Evolutionary conservation across 2,797 vertebrate species (phyloP).

Genomic region (Galaxias olidus): DNA sequence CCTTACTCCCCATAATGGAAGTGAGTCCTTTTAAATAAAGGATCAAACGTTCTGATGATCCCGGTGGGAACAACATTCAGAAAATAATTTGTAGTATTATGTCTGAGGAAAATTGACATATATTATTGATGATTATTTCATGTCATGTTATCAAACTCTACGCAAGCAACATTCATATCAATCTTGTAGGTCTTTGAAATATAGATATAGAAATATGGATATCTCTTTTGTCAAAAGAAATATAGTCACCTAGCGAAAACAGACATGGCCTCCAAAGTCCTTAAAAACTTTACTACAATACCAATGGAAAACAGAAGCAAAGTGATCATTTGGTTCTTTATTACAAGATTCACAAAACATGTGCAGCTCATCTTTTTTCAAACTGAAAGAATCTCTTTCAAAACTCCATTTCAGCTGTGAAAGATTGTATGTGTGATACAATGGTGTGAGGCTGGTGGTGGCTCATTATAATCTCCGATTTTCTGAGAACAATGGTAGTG

Average conservation of each 20-base stretch:
- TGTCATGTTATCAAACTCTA: slow-evolving; percentile 24
- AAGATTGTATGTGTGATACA: slow-evolving; percentile 50
- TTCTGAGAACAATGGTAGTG: slow-evolving; percentile 62
- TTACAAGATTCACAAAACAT: slow-evolving; percentile 22
- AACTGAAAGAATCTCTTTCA: slow-evolving; percentile 50
- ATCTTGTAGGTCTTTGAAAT: too few species aligned
- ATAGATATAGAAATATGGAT: too few species aligned
- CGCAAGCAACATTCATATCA: too few species aligned
- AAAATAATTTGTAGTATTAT: slow-evolving; percentile 30
- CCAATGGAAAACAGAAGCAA: slow-evolving; percentile 4
- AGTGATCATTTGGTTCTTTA: slow-evolving; percentile 10
- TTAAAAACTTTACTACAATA: too few species aligned
- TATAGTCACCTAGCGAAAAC: too few species aligned
- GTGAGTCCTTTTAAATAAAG: slow-evolving; percentile 26
- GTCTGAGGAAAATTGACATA: slow-evolving; percentile 48
- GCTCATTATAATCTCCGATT: slow-evolving; percentile 69
- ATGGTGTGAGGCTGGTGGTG: slow-evolving; percentile 56
- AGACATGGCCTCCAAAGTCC: too few species aligned
- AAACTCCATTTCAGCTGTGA: slow-evolving; percentile 55
- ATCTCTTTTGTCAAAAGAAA: too few species aligned
- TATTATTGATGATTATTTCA: slow-evolving; percentile 50
- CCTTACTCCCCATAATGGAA: slow-evolving; percentile 16
- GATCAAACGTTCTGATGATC: slow-evolving; percentile 36
- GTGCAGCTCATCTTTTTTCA: slow-evolving; percentile 48
- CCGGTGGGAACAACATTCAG: slow-evolving; percentile 12